Evolutionary conservation across 1,140 invertebrate genomes (phyloP), one percentile per base, ranked within the genome.

Genomic region (Stegodyphus mimosarum): DNA sequence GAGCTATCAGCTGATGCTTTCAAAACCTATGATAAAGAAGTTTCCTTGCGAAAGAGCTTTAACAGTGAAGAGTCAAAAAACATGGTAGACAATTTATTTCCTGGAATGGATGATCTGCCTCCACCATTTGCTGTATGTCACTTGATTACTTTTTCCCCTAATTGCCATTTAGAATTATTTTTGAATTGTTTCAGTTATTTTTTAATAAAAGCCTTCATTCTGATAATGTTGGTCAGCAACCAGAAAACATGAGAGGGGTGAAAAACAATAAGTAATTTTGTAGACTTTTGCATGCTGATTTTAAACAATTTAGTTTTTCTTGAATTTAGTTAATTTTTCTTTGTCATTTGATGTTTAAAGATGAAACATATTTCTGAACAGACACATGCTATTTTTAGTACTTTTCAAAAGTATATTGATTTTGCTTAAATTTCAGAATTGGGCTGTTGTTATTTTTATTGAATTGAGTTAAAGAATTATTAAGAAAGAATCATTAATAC

Each of bases 41-140:
- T 95, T 6, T 91, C 90, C 0, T 89, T 93, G 6, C 90, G 96
- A 18, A 92, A 93, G 85, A 93, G 94, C 3, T 98, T 97, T 89
- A 93, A 94, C 83, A 88, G 89, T 0, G 91, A 93, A 87, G 95
- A 96, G 89, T 94, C 96, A 13, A 94, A 94, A 0, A 97, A 98
- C 90, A 98, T 99, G 89, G 90, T 99, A 2, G 94, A 93, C 80
- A 92, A 92, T 17, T 90, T 99, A 49, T 98, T 99, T 89, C 94
- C 95, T 5, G 97, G 97, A 0, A 93, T 98, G 90, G 94, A 95
- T 71, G 96, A 98, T 88, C 91, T 94, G 55, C 96, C 96, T 6
- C 95, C 96, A 1, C 90, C 93, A 0, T 98, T 95, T 90, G 96
- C 96, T 60, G 90, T 91, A 88, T 89, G 90, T 90, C 33, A 33